Evolutionary conservation across 2,888 invertebrate genomes (phyloP), one percentile per base, ranked within the genome.

Genomic region (Thumatha senex): DNA sequence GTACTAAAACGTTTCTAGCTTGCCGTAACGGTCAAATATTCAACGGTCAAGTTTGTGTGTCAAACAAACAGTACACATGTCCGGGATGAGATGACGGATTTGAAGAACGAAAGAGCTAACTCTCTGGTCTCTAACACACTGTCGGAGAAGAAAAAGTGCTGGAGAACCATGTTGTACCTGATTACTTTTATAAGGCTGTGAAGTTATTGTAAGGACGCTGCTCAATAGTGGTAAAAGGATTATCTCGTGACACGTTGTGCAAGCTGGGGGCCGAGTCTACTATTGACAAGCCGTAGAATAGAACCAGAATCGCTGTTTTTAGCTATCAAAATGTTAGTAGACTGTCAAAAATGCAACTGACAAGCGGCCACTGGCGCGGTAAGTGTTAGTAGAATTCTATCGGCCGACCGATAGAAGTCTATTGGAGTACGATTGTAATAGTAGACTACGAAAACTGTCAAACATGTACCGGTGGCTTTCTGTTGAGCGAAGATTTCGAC

Each of bases 11-110:
- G 0, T 80, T 84, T 50, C 84, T 93, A 1, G 78, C 83, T 12
- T 94, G 94, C 58, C 82, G 87, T 0, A 48, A 51, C 0, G 84
- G 80, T 2, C 86, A 92, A 54, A 65, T 92, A n/a, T 94, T 93
- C 72, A 93, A 93, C 63, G 93, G 93, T 0, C 92, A 93, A 63
- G 75, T 92, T 39, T 94, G 94, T 67, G 92, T 93, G 9, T 73
- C 86, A 7, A 77, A 80, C 13, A 71, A 70, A 4, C 83, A 84
- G 46, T 93, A 89, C 63, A 63, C 84, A 0, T 93, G 93, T 61
- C 92, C 91, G 7, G 89, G 86, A 46, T 90, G 89, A 87, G 52
- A 13, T 30, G 8, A 41, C 31, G 4, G 38, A 10, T 11, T 34
- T 46, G 46, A 49, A 49, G 56, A 60, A 50, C 58, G 61, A 55